Conservation (phyloP, 2,113 vertebrate genomes). For the Enhydra lutris region DNA sequence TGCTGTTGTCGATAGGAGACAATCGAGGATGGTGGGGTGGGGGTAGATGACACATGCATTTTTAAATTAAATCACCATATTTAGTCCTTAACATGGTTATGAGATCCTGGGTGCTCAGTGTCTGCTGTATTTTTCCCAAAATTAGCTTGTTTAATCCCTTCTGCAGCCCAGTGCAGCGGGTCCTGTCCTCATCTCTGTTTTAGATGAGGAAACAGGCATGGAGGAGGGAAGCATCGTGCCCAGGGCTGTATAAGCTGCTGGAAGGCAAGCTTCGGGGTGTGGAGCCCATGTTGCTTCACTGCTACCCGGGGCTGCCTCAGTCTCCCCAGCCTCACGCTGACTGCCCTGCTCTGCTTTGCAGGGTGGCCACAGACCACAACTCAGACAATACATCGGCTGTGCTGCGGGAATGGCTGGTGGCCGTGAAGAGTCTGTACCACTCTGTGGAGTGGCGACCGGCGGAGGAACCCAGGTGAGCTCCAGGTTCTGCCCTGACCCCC, state of each 20-base stretch:
- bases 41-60: neutral
- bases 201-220: neutral
- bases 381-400: constrained; percentile 89
- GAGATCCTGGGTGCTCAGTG: neutral
- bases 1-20: neutral
- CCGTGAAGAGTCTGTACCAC: constrained; percentile 90
- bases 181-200: neutral
- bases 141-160: neutral
- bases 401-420: constrained; percentile 91
- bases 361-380: constrained; percentile 95
- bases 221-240: accelerated
- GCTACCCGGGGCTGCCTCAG: neutral
- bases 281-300: too few species aligned
- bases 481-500: neutral
- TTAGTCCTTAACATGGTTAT: neutral
- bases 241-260: neutral
- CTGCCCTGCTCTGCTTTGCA: constrained; percentile 56
- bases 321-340: neutral
- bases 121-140: neutral
- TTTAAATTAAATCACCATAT: neutral
- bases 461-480: constrained; percentile 87
- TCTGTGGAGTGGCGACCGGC: constrained; percentile 92
- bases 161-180: neutral
- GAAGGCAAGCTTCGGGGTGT: accelerated
- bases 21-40: neutral